Base-by-base conservation (phyloP, 30 jellyfish, hydroid and myxozoan genomes). In the Hydractinia symbiolongicarpus region DNA sequence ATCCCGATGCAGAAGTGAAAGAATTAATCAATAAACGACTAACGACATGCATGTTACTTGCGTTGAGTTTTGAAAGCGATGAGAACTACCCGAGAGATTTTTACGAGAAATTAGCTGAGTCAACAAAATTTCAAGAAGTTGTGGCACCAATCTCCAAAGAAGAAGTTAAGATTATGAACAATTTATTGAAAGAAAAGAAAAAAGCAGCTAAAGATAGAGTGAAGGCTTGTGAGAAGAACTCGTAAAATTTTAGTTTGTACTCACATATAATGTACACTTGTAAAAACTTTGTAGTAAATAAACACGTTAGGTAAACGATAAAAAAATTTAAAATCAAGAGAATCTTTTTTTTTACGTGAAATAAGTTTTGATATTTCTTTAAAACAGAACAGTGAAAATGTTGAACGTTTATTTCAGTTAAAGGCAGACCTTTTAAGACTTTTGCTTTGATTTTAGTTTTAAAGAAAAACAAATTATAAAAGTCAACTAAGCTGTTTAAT, bases 1-100 rank as follows among this genome's bases (percentile, higher is more conserved):
- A 77, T n/a, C 79, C 76, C 1, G 54, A 77, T 66, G 79, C 53
- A 13, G 85, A 77, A 77, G 53, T 77, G 51, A 77, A 77, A 77
- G 85, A 77, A 17, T 20, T 77, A 53, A 66, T 77, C 40, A 77
- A 77, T 15, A 77, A 77, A 30, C 78, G 85, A 54, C 53, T 77
- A 55, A 77, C 85, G 44, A 54, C 85, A 8, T 77, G 85, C 3
- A 77, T 77, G 85, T 61, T 77, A 19, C 80, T 77, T 9, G 85
- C 85, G 13, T 60, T 77, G 40, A 54, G 56, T 9, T 77, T 77
- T 14, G 85, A 77, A 19, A 72, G 3, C 2, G 56, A 19, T 19
- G 85, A 77, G 9, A 20, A 30, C 3, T 61, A 77, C 40, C 74
- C 85, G 8, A 60, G 60, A 54, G 85, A 77, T 61, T 77, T 77